Conservation (phyloP, 2,113 vertebrate species). For the Carettochelys insculpta region DNA sequence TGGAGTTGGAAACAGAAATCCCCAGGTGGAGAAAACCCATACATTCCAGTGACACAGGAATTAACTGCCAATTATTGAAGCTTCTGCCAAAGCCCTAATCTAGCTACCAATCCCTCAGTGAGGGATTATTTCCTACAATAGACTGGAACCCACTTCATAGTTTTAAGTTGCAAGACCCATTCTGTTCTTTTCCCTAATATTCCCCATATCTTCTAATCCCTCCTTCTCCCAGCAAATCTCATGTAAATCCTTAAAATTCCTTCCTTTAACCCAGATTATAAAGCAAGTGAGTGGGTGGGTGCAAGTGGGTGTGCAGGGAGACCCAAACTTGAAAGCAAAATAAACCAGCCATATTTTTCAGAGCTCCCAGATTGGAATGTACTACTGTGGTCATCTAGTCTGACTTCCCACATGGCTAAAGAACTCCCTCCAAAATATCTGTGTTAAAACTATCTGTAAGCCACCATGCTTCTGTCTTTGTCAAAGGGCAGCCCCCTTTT, state of each 20-base stretch:
- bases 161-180: neutral
- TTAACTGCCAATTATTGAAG: neutral
- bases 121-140: neutral
- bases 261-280: neutral
- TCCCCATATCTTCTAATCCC: neutral
- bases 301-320: neutral
- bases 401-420: neutral
- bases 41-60: neutral
- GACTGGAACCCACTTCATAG: neutral
- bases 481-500: neutral
- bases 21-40: neutral
- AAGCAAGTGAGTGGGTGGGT: neutral
- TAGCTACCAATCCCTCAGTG: rapidly evolving
- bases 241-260: neutral
- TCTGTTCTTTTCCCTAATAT: neutral
- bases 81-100: neutral
- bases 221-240: neutral
- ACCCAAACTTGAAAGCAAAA: neutral
- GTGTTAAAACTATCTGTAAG: neutral
- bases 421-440: neutral
- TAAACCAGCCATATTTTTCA: neutral
- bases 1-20: neutral
- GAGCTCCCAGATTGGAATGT: neutral
- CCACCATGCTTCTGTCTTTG: neutral
- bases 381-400: neutral